Evolutionary conservation across 92 coral and sea anemone genomes (phyloP).

Genomic region (Epizoanthus rinbou): DNA sequence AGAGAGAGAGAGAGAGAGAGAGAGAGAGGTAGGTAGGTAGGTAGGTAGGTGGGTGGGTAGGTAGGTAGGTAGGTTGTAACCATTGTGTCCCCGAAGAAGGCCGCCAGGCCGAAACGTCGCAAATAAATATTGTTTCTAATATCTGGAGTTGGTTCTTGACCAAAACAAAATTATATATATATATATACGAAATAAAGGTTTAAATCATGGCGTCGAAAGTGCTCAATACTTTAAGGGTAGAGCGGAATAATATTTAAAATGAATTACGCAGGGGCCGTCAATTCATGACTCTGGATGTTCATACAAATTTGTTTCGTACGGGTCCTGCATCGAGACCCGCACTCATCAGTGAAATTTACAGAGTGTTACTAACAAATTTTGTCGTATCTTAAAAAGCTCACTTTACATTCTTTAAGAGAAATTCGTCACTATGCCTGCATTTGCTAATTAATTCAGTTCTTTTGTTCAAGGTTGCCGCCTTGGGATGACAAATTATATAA

Average conservation of each 20-base stretch:
- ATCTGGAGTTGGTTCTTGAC: constrained; percentile 27
- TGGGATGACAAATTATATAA: too few relatives aligned
- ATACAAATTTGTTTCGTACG: constrained; percentile 4
- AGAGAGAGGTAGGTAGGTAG: too few relatives aligned
- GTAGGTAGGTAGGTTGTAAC: too few relatives aligned
- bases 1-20: too few relatives aligned
- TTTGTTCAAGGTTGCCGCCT: too few relatives aligned
- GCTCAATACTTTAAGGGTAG: constrained; percentile 21
- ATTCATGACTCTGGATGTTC: constrained; percentile 22
- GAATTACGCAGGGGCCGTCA: constrained; percentile 15
- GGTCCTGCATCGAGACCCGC: constrained; percentile 14
- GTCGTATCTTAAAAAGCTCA: too few relatives aligned
- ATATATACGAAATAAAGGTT: constrained; percentile 18
- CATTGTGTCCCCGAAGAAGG: too few relatives aligned
- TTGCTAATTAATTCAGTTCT: too few relatives aligned
- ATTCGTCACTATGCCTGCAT: too few relatives aligned
- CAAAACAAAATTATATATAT: constrained; percentile 20
- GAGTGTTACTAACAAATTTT: too few relatives aligned
- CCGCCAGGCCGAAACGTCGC: constrained; percentile 17
- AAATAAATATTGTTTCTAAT: constrained; percentile 29
- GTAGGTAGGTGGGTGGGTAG: too few relatives aligned
- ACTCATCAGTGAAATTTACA: background rate
- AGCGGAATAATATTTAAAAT: constrained; percentile 10
- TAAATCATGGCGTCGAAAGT: constrained; percentile 16
- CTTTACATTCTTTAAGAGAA: too few relatives aligned